A percentile compares a stretch with the other conserved stretches of the same genome.
Conservation (phyloP, 2,113 vertebrate species). For the Pedetes capensis region DNA sequence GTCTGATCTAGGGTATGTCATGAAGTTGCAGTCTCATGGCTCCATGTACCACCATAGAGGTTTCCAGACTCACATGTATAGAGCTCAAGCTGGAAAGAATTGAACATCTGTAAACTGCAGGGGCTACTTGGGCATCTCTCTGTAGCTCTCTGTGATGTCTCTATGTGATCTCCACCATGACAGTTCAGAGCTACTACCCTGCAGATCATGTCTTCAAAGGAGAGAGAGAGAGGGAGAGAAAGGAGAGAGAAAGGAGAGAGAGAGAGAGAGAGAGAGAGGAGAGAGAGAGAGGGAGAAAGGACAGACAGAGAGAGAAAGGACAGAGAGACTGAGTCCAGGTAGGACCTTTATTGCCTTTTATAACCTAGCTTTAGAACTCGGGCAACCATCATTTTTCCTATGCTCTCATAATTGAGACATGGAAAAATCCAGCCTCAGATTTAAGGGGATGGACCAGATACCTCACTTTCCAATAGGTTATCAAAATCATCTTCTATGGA, state of each 20-base stretch:
- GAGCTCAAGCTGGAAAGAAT: neutral
- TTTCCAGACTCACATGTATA: neutral
- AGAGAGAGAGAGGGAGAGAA: neutral
- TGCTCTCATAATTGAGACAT: neutral
- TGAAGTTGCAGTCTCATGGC: neutral
- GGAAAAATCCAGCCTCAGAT: neutral
- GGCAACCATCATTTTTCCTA: neutral
- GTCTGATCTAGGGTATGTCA: neutral
- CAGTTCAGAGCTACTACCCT: neutral
- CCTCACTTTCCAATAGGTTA: neutral
- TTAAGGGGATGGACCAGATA: neutral
- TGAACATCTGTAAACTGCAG: neutral
- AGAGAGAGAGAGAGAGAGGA: neutral
- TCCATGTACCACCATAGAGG: neutral
- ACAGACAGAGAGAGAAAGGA: neutral
- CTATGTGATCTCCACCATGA: neutral
- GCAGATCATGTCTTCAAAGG: neutral
- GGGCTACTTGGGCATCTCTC: neutral
- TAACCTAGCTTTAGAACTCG: neutral
- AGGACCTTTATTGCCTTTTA: neutral
- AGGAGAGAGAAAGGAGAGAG: neutral
- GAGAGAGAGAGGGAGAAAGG: neutral
- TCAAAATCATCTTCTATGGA: conserved; percentile 1
- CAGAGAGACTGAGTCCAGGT: no score
- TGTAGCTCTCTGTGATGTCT: neutral